A percentile compares a stretch with the other conserved stretches of the same genome.
phyloP scores from a whole-genome alignment of 2,797 vertebrate genomes.

The Babyrousa celebensis region DNA sequence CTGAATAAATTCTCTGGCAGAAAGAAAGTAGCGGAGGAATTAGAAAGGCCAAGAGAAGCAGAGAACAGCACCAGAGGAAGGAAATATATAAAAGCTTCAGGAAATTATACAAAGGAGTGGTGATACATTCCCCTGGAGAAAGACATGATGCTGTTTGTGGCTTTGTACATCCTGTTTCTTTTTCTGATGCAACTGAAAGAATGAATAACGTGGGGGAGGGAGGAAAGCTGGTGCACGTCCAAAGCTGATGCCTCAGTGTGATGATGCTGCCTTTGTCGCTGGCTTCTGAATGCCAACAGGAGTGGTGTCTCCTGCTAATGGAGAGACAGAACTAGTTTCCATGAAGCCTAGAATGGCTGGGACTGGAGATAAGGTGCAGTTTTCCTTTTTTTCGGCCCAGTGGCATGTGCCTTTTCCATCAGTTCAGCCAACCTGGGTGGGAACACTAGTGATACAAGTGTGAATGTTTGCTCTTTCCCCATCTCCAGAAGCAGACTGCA shows the following conservation, averaged over 20 bases:
- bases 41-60: slow-evolving; percentile 3
- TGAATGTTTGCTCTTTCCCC: neutral
- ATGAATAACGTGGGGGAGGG: neutral
- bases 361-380: neutral
- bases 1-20: slow-evolving; percentile 50
- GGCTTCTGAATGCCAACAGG: neutral
- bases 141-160: neutral
- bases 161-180: slow-evolving; percentile 46
- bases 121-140: neutral
- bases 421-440: neutral
- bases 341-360: neutral
- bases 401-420: neutral
- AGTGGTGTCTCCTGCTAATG: neutral
- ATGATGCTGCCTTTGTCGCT: neutral
- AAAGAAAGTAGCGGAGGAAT: slow-evolving; percentile 47
- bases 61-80: slow-evolving; percentile 25
- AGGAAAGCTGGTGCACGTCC: neutral
- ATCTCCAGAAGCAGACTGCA: neutral
- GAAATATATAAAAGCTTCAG: neutral
- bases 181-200: slow-evolving; percentile 34
- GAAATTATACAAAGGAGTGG: neutral
- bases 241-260: neutral
- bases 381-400: neutral
- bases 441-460: neutral
- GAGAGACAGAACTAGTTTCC: neutral